These are phyloP conservation scores for Chanos chanos DNA, from an alignment of 2,797 vertebrate species.

Conservation along the genomic window DNA sequence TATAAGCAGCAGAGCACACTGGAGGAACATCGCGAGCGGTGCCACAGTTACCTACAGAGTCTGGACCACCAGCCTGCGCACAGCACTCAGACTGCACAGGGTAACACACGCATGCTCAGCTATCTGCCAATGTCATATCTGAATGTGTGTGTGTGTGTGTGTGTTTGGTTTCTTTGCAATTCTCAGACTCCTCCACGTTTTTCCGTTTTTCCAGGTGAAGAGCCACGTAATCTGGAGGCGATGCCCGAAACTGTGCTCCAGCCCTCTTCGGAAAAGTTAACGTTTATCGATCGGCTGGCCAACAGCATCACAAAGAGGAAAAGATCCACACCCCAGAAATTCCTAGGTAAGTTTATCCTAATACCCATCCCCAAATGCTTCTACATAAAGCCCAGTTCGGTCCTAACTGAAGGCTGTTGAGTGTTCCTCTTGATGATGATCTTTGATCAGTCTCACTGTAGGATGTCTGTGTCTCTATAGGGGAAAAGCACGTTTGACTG, in stretches of 20 bases:
- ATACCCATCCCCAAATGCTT: neutral
- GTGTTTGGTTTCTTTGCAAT: neutral
- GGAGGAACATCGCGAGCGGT: slow-evolving; percentile 91
- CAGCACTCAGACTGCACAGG: slow-evolving; percentile 66
- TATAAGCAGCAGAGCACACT: slow-evolving; percentile 95
- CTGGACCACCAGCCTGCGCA: slow-evolving; percentile 76
- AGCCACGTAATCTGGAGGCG: slow-evolving; percentile 82
- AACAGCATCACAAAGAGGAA: slow-evolving; percentile 95
- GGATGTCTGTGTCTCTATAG: too few species aligned
- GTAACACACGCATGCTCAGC: slow-evolving; percentile 50
- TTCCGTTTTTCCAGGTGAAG: slow-evolving; percentile 75
- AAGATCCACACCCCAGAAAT: slow-evolving; percentile 93
- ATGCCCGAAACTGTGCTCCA: slow-evolving; percentile 80
- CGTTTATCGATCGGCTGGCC: slow-evolving; percentile 82
- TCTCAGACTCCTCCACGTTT: neutral
- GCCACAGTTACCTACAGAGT: slow-evolving; percentile 89
- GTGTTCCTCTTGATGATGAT: too few species aligned
- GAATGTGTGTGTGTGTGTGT: neutral
- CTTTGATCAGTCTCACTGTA: too few species aligned
- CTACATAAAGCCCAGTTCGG: neutral
- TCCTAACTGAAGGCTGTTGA: too few species aligned
- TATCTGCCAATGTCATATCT: neutral
- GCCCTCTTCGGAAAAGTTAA: slow-evolving; percentile 80
- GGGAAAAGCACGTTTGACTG: too few species aligned
- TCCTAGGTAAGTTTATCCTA: slow-evolving; percentile 73